Conservation (phyloP, 2,888 invertebrate genomes). For the Himalopsyche japonica region DNA sequence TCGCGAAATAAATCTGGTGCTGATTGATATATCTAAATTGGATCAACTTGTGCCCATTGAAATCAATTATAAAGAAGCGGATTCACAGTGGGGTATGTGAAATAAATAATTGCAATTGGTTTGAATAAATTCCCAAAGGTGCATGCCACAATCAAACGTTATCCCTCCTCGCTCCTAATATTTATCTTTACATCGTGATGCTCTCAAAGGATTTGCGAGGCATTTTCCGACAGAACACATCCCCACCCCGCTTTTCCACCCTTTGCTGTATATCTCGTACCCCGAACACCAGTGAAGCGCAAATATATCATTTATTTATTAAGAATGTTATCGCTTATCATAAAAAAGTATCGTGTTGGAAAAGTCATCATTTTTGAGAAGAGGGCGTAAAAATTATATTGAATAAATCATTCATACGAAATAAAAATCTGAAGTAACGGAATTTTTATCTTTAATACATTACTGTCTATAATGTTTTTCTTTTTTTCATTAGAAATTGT, state of each 20-base stretch:
- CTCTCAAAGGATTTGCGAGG: constrained; percentile 4
- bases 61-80: background rate
- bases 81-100: background rate
- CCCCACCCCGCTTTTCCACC: constrained; percentile 3
- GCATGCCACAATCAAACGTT: constrained; percentile 29
- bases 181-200: constrained; percentile 19
- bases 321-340: no score
- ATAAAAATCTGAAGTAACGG: no score
- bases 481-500: no score
- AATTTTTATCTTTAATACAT: no score
- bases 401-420: no score
- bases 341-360: no score
- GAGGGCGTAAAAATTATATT: no score
- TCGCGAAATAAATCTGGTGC: no score
- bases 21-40: background rate
- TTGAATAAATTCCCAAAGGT: constrained; percentile 1
- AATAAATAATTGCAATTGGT: constrained; percentile 1
- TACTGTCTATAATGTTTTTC: no score
- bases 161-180: constrained; percentile 31
- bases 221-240: background rate
- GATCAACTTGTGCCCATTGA: background rate
- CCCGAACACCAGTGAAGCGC: background rate
- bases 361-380: no score
- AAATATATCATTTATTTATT: no score
- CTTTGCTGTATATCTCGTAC: background rate